A percentile compares a stretch with the other conserved stretches of the same genome.
Conservation (phyloP, 2,113 vertebrate genomes). For the Crotalus helleri region DNA sequence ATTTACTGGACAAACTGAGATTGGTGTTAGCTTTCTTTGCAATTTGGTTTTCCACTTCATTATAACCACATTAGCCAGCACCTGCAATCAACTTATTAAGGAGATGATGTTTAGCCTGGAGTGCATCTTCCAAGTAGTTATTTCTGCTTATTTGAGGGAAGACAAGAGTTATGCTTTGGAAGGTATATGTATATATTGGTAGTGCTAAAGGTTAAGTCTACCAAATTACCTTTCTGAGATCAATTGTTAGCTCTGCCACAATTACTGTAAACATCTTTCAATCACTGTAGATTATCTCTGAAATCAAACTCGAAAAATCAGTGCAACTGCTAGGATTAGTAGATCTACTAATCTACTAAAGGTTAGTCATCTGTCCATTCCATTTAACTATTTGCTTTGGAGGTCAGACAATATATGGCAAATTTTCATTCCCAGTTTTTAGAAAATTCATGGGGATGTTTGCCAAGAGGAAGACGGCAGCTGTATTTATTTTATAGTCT, state of each 20-base stretch:
- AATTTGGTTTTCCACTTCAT: constrained; percentile 71
- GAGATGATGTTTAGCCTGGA: constrained; percentile 63
- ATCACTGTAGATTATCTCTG: background rate
- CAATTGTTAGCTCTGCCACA: background rate
- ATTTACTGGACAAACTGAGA: constrained; percentile 52
- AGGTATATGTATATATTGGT: background rate
- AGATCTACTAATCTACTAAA: background rate
- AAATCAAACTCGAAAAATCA: background rate
- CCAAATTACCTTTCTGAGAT: background rate
- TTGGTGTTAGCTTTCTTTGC: constrained; percentile 57
- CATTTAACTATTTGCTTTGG: background rate
- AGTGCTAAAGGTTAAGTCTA: background rate
- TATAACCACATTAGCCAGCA: constrained; percentile 65
- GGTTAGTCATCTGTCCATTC: background rate
- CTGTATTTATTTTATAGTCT: background rate
- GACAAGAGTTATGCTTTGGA: background rate
- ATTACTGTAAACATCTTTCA: background rate
- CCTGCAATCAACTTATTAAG: constrained; percentile 66
- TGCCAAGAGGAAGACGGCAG: background rate
- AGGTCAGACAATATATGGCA: background rate
- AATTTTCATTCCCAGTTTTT: background rate
- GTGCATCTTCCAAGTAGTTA: constrained; percentile 48
- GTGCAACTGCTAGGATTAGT: background rate
- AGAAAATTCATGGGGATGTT: background rate
- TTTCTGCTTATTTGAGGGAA: constrained; percentile 30